Conservation (phyloP, 2,113 vertebrate genomes). For the Microtus ochrogaster region DNA sequence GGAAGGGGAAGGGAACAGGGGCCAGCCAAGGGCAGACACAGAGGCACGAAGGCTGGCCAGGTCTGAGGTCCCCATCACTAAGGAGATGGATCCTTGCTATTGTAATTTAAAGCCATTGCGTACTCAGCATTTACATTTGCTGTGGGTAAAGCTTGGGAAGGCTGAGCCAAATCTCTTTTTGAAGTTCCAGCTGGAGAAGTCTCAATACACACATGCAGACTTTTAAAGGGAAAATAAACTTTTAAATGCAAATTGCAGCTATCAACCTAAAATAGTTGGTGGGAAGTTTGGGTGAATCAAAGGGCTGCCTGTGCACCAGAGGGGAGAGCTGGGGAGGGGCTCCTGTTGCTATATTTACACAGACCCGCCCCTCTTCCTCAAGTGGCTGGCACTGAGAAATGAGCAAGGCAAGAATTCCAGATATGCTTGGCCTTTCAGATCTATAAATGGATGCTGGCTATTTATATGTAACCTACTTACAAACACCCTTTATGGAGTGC, state of each 20-base stretch:
- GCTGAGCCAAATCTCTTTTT: neutral
- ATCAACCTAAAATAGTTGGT: constrained; percentile 1
- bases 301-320: neutral
- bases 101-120: constrained; percentile 17
- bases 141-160: neutral
- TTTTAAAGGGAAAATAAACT: constrained; percentile 23
- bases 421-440: constrained; percentile 25
- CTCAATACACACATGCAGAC: neutral
- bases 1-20: neutral
- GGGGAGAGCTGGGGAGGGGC: neutral
- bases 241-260: constrained; percentile 3
- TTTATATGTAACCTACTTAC: constrained; percentile 65
- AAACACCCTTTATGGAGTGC: constrained; percentile 28
- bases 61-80: neutral
- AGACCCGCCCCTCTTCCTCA: neutral
- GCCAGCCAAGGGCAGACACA: neutral
- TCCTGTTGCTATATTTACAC: neutral
- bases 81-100: neutral
- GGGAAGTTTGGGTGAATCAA: neutral
- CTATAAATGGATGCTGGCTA: constrained; percentile 52
- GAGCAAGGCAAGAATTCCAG: constrained; percentile 50
- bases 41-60: neutral
- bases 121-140: neutral
- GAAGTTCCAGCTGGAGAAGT: constrained; percentile 30
- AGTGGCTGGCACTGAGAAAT: constrained; percentile 20